Evolutionary conservation across 23 tunicate genomes (phyloP).

Genomic region (Oikopleura dioica): DNA sequence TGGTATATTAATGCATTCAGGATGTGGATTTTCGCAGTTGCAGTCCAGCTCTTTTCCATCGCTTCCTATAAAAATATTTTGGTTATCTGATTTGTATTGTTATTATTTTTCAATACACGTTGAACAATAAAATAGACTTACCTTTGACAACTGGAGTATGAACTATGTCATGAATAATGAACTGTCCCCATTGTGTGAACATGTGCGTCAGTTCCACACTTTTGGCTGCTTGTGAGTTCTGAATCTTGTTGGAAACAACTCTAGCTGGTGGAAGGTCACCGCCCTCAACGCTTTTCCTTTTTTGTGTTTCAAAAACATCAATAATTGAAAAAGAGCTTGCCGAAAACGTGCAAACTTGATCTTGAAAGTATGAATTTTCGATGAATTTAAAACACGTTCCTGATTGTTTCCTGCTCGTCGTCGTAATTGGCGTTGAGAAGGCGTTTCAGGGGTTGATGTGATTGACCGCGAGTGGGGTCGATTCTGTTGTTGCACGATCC

Average conservation of each 20-base stretch:
- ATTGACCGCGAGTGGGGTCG: slow-evolving; percentile 34
- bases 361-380: too few relatives aligned
- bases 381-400: too few relatives aligned
- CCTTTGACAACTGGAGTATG: slow-evolving; percentile 26
- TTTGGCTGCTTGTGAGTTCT: slow-evolving; percentile 9
- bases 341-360: neutral
- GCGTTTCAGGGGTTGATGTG: slow-evolving; percentile 20
- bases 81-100: neutral
- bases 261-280: slow-evolving; percentile 35
- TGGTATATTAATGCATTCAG: slow-evolving; percentile 43
- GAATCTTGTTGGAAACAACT: slow-evolving; percentile 23
- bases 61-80: slow-evolving; percentile 8
- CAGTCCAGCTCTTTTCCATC: slow-evolving; percentile 29
- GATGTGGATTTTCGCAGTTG: slow-evolving; percentile 24
- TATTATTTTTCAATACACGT: neutral
- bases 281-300: slow-evolving; percentile 13
- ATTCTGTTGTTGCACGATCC: slow-evolving; percentile 59
- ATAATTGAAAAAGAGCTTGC: neutral
- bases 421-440: slow-evolving; percentile 39
- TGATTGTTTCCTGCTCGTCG: slow-evolving; percentile 21
- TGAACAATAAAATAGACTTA: too few relatives aligned
- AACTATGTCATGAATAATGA: slow-evolving; percentile 44
- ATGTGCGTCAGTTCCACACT: slow-evolving; percentile 18
- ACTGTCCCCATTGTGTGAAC: slow-evolving; percentile 49
- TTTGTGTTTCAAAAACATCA: slow-evolving; percentile 15